Conservation (phyloP, 2,113 vertebrate genomes). For the Tyto alba region DNA sequence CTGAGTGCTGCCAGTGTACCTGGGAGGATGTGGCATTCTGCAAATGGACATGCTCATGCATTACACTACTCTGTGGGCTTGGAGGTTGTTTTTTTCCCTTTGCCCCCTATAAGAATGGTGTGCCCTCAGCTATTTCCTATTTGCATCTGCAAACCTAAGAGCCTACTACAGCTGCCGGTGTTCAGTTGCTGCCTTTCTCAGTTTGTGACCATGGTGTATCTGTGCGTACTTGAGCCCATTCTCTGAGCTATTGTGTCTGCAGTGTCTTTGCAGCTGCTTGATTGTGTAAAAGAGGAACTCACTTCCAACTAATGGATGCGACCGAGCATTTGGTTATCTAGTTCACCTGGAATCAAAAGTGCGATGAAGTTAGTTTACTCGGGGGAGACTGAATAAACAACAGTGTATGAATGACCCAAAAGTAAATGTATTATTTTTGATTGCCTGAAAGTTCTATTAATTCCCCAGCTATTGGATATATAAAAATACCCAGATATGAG, state of each 20-base stretch:
- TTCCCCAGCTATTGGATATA: neutral
- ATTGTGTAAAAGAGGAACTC: neutral
- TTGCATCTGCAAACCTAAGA: neutral
- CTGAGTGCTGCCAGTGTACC: rapidly evolving
- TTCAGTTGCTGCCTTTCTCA: neutral
- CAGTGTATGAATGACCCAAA: neutral
- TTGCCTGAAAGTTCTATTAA: neutral
- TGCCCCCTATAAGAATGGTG: rapidly evolving
- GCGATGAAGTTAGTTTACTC: neutral
- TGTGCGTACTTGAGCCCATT: rapidly evolving
- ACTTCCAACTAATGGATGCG: rapidly evolving
- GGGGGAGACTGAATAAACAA: neutral
- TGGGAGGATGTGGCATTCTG: neutral
- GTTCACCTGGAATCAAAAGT: neutral
- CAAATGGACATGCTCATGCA: neutral
- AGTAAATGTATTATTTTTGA: neutral
- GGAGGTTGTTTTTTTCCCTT: neutral
- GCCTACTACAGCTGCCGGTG: neutral
- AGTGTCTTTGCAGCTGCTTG: neutral
- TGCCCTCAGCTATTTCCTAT: neutral
- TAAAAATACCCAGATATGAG: too few relatives aligned
- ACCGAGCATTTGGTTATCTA: neutral
- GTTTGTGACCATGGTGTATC: rapidly evolving
- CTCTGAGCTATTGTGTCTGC: rapidly evolving
- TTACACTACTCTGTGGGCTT: neutral